Evolutionary conservation across 2,113 vertebrate species (phyloP).

Genomic region (Sula dactylatra): DNA sequence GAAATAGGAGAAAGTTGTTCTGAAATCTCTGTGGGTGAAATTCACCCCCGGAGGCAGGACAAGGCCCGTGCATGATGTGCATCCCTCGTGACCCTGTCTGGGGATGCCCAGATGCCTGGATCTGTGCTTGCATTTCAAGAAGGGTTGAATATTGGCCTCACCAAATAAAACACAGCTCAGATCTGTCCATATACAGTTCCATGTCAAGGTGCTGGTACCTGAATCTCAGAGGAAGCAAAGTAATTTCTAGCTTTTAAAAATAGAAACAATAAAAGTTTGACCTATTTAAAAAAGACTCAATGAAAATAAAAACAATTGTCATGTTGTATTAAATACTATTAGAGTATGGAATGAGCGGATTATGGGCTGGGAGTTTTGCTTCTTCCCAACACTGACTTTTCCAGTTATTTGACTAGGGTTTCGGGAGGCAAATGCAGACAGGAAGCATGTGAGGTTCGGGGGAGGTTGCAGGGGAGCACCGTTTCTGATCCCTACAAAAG

Average conservation of each 20-base stretch:
- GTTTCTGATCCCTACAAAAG: background rate
- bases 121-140: background rate
- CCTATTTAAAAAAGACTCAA: background rate
- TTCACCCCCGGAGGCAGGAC: background rate
- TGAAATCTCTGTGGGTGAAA: background rate
- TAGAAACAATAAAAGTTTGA: background rate
- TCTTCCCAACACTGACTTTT: background rate
- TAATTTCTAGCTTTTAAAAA: background rate
- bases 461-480: background rate
- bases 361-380: background rate
- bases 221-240: background rate
- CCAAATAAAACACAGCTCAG: background rate
- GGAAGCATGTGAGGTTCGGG: accelerated
- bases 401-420: background rate
- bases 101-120: background rate
- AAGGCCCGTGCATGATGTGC: background rate
- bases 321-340: background rate
- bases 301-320: background rate
- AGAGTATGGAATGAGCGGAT: background rate
- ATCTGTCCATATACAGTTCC: background rate
- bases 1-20: background rate
- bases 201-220: background rate
- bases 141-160: background rate
- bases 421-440: background rate
- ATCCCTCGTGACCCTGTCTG: background rate